phyloP scores from a whole-genome alignment of 2,888 invertebrate genomes.

The Pristionchus japonicus region DNA sequence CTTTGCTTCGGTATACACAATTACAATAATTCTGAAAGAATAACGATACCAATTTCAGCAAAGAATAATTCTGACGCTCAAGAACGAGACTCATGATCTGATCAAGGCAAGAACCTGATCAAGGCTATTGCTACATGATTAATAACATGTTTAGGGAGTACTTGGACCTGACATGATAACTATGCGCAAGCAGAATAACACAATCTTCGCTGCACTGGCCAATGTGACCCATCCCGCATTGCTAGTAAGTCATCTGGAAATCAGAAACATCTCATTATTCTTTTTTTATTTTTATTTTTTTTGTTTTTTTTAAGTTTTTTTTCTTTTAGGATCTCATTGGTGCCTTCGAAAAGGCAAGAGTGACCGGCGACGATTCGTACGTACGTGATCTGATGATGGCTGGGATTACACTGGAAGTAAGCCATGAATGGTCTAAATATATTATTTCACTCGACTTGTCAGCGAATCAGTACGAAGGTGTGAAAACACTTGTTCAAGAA shows the following conservation, averaged over 20 bases:
- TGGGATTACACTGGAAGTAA: not conserved
- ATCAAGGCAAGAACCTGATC: not conserved
- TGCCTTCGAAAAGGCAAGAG: not conserved
- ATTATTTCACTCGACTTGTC: not conserved
- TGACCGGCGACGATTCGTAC: not conserved
- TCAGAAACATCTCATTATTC: too few species aligned
- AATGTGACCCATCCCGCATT: not conserved
- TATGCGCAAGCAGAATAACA: not conserved
- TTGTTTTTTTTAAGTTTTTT: not conserved
- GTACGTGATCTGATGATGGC: not conserved
- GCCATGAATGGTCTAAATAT: not conserved
- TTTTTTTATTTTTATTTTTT: too few species aligned
- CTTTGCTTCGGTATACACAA: not conserved
- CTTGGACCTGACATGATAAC: not conserved
- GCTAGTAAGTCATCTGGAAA: not conserved
- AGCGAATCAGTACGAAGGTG: too few species aligned
- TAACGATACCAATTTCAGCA: not conserved
- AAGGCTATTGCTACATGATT: not conserved
- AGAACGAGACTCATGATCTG: not conserved
- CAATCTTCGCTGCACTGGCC: not conserved
- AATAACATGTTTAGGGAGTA: not conserved
- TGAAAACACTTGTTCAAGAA: too few species aligned
- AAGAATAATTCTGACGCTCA: not conserved
- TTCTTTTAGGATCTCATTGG: not conserved
- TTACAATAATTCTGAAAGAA: not conserved